These are phyloP conservation scores for Botia almorhae DNA, from an alignment of 2,797 vertebrate species.

Conservation along the genomic window DNA sequence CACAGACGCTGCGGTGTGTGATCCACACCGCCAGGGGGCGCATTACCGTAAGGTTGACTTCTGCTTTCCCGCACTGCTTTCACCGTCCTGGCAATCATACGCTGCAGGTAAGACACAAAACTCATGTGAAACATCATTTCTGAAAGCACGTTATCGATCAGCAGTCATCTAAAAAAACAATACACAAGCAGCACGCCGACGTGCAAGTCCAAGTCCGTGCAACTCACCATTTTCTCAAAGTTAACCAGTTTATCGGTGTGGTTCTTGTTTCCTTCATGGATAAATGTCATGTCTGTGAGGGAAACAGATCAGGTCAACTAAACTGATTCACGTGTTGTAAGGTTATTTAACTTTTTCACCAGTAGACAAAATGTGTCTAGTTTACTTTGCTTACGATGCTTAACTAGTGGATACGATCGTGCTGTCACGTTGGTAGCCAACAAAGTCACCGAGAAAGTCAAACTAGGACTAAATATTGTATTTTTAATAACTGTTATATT, in stretches of 20 bases:
- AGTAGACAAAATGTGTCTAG: too few relatives aligned
- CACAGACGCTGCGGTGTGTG: too few relatives aligned
- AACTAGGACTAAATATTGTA: too few relatives aligned
- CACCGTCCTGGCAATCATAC: constrained; percentile 90
- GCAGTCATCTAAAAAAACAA: not conserved
- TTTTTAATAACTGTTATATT: too few relatives aligned
- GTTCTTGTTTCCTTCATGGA: constrained; percentile 93
- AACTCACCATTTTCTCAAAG: constrained; percentile 95
- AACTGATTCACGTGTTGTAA: too few relatives aligned
- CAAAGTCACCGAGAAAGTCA: too few relatives aligned
- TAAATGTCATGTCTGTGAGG: constrained; percentile 91
- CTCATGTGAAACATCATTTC: not conserved
- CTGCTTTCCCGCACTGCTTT: constrained; percentile 85
- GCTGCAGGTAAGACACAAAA: constrained; percentile 70
- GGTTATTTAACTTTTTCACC: too few relatives aligned
- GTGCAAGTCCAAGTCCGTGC: not conserved
- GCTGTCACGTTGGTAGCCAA: too few relatives aligned
- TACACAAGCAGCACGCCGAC: not conserved
- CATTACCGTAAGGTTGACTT: constrained; percentile 84
- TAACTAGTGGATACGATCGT: too few relatives aligned
- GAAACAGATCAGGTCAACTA: not conserved
- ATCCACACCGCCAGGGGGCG: constrained; percentile 73
- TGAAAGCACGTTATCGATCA: not conserved
- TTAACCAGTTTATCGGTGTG: constrained; percentile 91
- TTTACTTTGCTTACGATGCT: too few relatives aligned